phyloP scores from a whole-genome alignment of 1,140 invertebrate species.

The Bombus sibiricus region DNA sequence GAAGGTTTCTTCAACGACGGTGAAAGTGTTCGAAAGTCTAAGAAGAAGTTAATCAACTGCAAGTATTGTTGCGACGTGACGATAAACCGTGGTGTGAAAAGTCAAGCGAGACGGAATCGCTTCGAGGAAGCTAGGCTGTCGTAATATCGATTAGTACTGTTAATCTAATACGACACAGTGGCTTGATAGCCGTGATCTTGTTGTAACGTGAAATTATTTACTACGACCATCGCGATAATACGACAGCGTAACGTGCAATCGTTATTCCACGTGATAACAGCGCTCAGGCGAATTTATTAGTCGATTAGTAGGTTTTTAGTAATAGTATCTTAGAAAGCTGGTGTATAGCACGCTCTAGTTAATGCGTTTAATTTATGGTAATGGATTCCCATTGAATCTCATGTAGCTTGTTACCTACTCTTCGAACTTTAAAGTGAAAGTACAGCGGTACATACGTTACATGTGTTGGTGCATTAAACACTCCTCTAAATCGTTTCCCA shows the following conservation, averaged over 20 bases:
- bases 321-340: neutral
- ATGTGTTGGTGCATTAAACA: neutral
- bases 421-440: conserved; percentile 20
- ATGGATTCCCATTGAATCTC: neutral
- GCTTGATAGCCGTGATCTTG: conserved; percentile 2
- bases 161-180: neutral
- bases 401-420: neutral
- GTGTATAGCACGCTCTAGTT: neutral
- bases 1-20: neutral
- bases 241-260: neutral
- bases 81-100: conserved; percentile 6
- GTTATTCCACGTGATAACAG: neutral
- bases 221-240: neutral
- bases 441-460: neutral
- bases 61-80: neutral
- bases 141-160: conserved; percentile 26
- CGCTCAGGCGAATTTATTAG: neutral
- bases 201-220: neutral
- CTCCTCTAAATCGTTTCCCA: neutral
- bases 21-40: neutral
- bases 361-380: conserved; percentile 8
- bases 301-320: neutral
- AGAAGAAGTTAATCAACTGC: neutral
- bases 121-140: neutral
- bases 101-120: neutral